Evolutionary conservation across 2,888 invertebrate genomes (phyloP).

Genomic region (Lymantria monacha): DNA sequence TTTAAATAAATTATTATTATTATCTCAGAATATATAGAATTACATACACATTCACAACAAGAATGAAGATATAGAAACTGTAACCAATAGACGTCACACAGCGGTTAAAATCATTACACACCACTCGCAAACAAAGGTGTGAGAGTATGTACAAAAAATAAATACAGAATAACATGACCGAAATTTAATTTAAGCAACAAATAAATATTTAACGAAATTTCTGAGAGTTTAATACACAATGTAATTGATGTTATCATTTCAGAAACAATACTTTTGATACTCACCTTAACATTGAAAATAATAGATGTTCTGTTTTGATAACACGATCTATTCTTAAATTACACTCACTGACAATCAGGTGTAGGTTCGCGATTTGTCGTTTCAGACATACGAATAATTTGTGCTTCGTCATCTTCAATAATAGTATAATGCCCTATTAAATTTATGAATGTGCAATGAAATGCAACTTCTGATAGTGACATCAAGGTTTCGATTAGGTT

Average conservation of each 20-base stretch:
- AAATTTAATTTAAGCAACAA: no score
- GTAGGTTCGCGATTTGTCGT: conserved; percentile 8
- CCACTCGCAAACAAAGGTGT: no score
- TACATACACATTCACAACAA: no score
- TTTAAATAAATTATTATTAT: no score
- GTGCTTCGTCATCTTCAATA: conserved; percentile 1
- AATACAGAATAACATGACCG: no score
- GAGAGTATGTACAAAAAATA: no score
- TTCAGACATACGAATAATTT: conserved; percentile 4
- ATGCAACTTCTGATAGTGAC: not conserved
- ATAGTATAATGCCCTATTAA: not conserved
- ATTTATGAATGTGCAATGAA: conserved; percentile 28
- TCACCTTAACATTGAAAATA: conserved; percentile 32
- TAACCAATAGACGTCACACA: no score
- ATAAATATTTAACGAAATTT: no score
- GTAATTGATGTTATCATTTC: conserved; percentile 1
- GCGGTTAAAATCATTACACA: no score
- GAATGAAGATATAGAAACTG: no score
- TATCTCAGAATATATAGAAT: no score
- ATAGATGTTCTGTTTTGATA: conserved; percentile 31
- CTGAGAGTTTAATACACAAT: no score
- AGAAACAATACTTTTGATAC: conserved; percentile 21
- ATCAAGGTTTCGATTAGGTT: not conserved
- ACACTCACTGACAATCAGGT: conserved; percentile 8
- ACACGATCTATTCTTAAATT: not conserved